Base-by-base conservation (phyloP, 2,888 invertebrate species). In the Muschampia plurimacula region DNA sequence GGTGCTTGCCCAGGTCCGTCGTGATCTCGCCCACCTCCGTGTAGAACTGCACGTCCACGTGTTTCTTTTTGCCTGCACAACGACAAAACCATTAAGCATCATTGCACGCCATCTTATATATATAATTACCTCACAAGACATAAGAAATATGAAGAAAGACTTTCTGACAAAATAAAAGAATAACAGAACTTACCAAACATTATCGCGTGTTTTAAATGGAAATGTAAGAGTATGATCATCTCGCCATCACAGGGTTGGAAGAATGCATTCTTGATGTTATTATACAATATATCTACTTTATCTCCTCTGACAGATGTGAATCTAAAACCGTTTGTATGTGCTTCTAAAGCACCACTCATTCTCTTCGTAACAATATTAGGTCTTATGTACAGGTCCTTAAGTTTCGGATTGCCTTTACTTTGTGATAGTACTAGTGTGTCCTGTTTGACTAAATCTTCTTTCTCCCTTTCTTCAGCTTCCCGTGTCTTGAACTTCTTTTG, bases 1-100 rank as follows among this genome's bases (percentile, higher is more conserved):
- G 99, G 89, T 99, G 99, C 90, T 99, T 99, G 62, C 99, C 99
- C 82, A 99, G 95, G 95, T 99, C 99, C 0, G 99, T 99, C 0
- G 99, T 99, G 74, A 99, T 99, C 94, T 99, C 99, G 82, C 99
- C 99, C 69, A 99, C 99, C 94, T 99, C 99, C 0, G 99, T 99
- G 89, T 99, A 99, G 94, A 99, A 99, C 89, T 99, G 99, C 6
- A 99, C 99, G 92, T 99, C 99, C 0, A 98, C 96, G 82, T 99
- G 99, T 86, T 99, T 99, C 96, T 99, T 99, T 94, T 99, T 99
- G 62, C 95, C 95, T 95, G 78, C 2, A 76, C 78, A n/a, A 3
- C 0, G 4, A 32, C 4, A 6, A 28, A 15, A 28, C 36, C 36
- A 36, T 36, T 22, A 36, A 36, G 36, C 36, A 36, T 6, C 4